Evolutionary conservation across 2,113 vertebrate genomes (phyloP).

Genomic region (Lichenostomus cassidix): DNA sequence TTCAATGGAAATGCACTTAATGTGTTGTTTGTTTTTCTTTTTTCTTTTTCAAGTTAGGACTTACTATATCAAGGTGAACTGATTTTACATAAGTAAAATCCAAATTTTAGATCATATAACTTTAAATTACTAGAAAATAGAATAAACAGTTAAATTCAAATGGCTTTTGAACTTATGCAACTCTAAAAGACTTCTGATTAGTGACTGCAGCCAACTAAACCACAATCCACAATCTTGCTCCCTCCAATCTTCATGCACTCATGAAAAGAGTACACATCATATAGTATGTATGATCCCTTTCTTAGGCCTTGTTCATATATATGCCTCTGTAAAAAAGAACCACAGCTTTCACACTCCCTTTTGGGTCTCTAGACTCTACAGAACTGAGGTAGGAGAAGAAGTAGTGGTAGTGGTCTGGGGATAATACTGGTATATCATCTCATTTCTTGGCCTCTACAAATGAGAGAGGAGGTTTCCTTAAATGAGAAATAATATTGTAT

Average conservation of each 20-base stretch:
- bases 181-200: not conserved
- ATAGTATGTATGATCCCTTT: not conserved
- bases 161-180: not conserved
- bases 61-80: not conserved
- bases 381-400: not conserved
- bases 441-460: not conserved
- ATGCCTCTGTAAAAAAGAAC: not conserved
- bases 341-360: not conserved
- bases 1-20: not conserved
- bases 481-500: not conserved
- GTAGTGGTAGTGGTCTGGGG: too few relatives aligned
- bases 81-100: not conserved
- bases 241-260: not conserved
- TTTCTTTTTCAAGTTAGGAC: not conserved
- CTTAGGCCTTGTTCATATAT: not conserved
- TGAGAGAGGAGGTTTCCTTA: not conserved
- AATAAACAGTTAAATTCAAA: not conserved
- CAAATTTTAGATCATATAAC: not conserved
- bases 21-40: not conserved
- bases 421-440: not conserved
- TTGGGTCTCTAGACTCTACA: not conserved
- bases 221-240: not conserved
- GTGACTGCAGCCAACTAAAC: not conserved
- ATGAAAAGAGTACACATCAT: not conserved
- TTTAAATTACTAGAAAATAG: not conserved